phyloP scores from a whole-genome alignment of 2,888 invertebrate species.

The Eutolmus rufibarbis region DNA sequence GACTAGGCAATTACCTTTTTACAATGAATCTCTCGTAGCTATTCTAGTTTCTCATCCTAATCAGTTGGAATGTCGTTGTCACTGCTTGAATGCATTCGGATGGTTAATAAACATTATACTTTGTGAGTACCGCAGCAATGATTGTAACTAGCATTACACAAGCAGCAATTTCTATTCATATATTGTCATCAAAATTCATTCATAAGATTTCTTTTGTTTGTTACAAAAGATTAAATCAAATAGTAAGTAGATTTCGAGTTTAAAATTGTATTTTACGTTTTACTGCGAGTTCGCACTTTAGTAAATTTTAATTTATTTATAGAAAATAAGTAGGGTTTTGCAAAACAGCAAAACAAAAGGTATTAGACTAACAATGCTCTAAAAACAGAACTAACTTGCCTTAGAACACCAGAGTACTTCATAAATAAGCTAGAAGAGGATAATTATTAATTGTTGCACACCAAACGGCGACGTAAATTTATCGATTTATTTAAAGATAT shows the following conservation, averaged over 20 bases:
- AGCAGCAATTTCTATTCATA: neutral
- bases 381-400: too few species aligned
- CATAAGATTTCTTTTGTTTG: neutral
- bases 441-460: too few species aligned
- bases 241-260: neutral
- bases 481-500: too few species aligned
- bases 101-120: neutral
- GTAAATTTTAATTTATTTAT: too few species aligned
- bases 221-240: neutral
- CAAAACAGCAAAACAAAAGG: too few species aligned
- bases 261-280: neutral
- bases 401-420: too few species aligned
- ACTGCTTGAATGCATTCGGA: neutral
- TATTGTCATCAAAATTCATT: neutral
- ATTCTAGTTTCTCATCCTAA: neutral
- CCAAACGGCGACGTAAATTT: too few species aligned
- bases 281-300: too few species aligned
- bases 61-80: neutral
- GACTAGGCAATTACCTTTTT: neutral
- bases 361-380: too few species aligned
- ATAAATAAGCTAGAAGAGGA: too few species aligned
- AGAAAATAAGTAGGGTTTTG: too few species aligned
- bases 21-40: neutral
- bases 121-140: neutral
- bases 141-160: neutral